Conservation (phyloP, 2,113 vertebrate genomes). For the Psilopogon haemacephalus region DNA sequence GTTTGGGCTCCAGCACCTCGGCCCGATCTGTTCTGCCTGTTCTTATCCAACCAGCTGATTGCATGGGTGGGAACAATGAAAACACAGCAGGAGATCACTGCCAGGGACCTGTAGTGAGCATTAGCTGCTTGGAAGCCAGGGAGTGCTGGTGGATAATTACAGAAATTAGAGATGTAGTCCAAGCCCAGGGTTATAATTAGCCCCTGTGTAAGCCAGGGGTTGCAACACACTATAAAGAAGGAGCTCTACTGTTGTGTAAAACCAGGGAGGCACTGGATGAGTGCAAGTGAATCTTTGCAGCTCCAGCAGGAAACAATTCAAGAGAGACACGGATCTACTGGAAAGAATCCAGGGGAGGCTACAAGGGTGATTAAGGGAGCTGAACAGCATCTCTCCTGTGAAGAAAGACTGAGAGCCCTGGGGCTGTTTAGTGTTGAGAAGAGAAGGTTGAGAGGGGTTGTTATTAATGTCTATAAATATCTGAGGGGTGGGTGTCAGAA, state of each 20-base stretch:
- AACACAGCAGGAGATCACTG: neutral
- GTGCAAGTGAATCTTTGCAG: neutral
- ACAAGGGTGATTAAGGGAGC: too few relatives aligned
- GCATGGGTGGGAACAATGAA: neutral
- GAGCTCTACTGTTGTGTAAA: neutral
- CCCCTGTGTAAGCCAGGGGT: neutral
- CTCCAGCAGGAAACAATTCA: neutral
- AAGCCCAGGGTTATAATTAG: constrained; percentile 2
- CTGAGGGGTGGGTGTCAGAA: too few relatives aligned
- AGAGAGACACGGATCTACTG: too few relatives aligned
- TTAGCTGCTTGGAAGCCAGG: constrained; percentile 12
- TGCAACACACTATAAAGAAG: constrained; percentile 24
- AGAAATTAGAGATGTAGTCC: constrained; percentile 40
- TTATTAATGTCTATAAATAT: too few relatives aligned
- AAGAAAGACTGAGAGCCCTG: too few relatives aligned
- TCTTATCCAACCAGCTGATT: neutral
- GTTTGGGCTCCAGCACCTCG: accelerated
- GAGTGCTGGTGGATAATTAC: constrained; percentile 13
- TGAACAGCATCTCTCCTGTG: too few relatives aligned
- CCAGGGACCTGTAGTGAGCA: neutral
- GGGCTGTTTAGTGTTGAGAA: too few relatives aligned
- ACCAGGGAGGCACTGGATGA: neutral
- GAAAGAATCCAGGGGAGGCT: too few relatives aligned
- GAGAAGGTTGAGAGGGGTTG: too few relatives aligned
- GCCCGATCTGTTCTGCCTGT: neutral